Base-by-base conservation (phyloP, 2,113 vertebrate genomes). In the Cebidichthys violaceus region DNA sequence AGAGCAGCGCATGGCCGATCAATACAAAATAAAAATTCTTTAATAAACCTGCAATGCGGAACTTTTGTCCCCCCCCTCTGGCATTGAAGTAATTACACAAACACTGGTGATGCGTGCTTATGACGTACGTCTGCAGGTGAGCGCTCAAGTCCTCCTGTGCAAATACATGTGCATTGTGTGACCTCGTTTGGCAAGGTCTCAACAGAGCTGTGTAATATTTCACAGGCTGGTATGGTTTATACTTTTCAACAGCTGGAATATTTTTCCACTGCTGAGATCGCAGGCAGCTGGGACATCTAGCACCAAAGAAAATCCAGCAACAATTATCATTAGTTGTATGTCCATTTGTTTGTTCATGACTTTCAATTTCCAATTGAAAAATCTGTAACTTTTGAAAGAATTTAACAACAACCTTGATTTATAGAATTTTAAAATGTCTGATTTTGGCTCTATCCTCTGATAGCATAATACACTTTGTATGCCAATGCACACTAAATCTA, bases 11-110 rank as follows among this genome's bases (percentile, higher is more conserved):
- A 24, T 14, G 43, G 29, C 10, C 67, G 52, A 94, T 93, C 87
- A 84, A 94, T 91, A 66, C 41, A 81, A 79, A 86, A 91, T 87
- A 87, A 87, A 86, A 93, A 83, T 88, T 92, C 92, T 90, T 94
- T 92, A 94, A 94, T 87, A 83, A 93, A 71, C 88, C 92, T 94
- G 87, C 93, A 70, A 95, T 95, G 93, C 39, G 91, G 79, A 76
- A 84, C 55, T 90, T 94, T 84, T 74, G 76, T 5, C 54, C 27
- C 57, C 15, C 59, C 59, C 29, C 59, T 60, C 59, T 60, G 59
- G 59, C 59, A 33, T 17, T 9, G 14, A 33, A 33, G 59, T 33
- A 31, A 60, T 60, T 60, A 60, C 27, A 31, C 59, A 27, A 59
- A 59, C 55, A 24, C 24, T 29, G 55, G 11, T 7, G 54, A 55